These are phyloP conservation scores for Corythornis madagascariensis DNA, from an alignment of 2,113 vertebrate genomes.

Conservation along the genomic window DNA sequence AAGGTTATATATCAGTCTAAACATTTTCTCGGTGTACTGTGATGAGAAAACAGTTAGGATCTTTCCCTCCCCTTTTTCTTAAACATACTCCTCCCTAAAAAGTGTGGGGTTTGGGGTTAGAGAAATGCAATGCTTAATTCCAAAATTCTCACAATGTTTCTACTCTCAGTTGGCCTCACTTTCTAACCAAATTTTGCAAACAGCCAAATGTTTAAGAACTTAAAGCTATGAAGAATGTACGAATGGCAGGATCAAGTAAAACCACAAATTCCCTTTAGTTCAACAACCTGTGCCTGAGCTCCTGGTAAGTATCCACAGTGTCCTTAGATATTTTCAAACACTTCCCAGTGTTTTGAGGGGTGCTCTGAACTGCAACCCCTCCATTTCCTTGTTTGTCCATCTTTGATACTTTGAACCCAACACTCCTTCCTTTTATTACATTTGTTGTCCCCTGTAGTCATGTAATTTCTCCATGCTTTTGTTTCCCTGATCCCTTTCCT, in stretches of 20 bases:
- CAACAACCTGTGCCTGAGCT: not conserved
- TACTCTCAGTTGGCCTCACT: not conserved
- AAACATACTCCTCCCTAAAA: slow-evolving; percentile 9
- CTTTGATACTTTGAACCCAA: not conserved
- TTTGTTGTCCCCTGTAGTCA: not conserved
- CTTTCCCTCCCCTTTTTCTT: not conserved
- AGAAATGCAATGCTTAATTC: slow-evolving; percentile 15
- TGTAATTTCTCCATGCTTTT: not conserved
- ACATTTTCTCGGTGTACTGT: slow-evolving; percentile 61
- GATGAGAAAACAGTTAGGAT: slow-evolving; percentile 51
- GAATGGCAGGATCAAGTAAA: not conserved
- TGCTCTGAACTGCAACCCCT: not conserved
- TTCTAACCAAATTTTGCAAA: not conserved
- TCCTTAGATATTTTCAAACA: not conserved
- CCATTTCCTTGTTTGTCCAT: not conserved
- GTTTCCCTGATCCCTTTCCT: not conserved
- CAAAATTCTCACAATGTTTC: not conserved
- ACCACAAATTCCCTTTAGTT: not conserved
- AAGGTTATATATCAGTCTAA: slow-evolving; percentile 54
- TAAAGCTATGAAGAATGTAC: not conserved
- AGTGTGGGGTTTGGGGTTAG: not conserved
- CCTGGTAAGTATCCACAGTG: not conserved
- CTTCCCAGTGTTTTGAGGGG: not conserved
- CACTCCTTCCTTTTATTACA: not conserved
- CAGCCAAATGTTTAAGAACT: not conserved